phyloP scores from a whole-genome alignment of 1,140 invertebrate genomes.

The Samia ricini region DNA sequence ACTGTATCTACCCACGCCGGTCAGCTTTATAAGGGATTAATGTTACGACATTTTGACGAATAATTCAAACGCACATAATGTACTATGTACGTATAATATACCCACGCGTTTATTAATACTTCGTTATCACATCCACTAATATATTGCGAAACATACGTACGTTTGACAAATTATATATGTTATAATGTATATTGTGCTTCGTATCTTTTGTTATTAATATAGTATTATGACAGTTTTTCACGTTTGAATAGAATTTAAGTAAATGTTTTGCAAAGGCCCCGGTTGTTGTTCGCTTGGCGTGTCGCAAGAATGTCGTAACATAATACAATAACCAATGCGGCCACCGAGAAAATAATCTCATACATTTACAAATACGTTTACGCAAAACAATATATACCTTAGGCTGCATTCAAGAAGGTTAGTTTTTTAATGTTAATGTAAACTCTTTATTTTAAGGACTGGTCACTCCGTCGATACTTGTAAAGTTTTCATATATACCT shows the following conservation, averaged over 20 bases:
- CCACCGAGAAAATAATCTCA: conserved; percentile 51
- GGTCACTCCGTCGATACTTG: too few species aligned
- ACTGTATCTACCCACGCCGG: conserved; percentile 44
- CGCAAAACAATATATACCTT: conserved; percentile 13
- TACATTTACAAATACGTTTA: conserved; percentile 26
- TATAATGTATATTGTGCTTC: neutral
- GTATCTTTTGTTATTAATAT: neutral
- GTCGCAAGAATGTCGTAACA: conserved; percentile 48
- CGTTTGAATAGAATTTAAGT: conserved; percentile 8
- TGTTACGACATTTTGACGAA: conserved; percentile 40
- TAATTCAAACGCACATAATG: neutral
- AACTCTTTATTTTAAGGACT: neutral
- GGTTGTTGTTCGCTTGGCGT: conserved; percentile 44
- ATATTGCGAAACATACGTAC: neutral
- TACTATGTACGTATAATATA: neutral
- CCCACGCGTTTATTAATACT: neutral
- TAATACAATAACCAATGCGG: conserved; percentile 51
- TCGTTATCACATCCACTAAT: neutral
- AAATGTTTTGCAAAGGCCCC: conserved; percentile 52
- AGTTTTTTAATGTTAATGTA: conserved; percentile 18
- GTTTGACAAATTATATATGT: neutral
- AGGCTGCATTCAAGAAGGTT: conserved; percentile 9
- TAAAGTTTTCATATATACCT: neutral
- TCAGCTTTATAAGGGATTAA: conserved; percentile 45
- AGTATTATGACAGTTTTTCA: neutral